Conservation (phyloP, 2,888 invertebrate species). For the Eretmocerus hayati region DNA sequence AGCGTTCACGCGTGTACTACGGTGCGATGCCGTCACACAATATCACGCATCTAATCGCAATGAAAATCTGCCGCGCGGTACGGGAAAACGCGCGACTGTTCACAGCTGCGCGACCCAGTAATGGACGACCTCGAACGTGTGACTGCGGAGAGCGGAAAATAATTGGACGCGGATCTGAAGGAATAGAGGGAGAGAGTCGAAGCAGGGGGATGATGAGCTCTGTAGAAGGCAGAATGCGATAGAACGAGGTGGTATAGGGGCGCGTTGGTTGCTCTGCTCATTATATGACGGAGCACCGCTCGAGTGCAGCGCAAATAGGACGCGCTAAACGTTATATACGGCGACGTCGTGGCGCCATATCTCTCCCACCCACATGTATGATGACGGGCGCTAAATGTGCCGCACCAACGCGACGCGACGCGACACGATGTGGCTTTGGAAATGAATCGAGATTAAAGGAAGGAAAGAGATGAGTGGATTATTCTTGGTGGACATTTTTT, state of each 20-base stretch:
- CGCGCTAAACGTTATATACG: constrained; percentile 8
- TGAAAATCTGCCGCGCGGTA: constrained; percentile 7
- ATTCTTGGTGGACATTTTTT: too few relatives aligned
- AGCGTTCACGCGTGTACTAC: too few relatives aligned
- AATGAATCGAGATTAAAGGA: background rate
- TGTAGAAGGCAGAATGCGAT: background rate
- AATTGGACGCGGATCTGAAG: constrained; percentile 34
- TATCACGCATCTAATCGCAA: background rate
- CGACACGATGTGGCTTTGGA: too few relatives aligned
- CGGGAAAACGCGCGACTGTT: background rate
- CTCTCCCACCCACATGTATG: background rate
- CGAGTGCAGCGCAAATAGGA: constrained; percentile 34
- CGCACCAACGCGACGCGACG: background rate
- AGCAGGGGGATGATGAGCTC: too few relatives aligned
- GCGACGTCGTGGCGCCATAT: background rate
- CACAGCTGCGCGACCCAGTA: background rate
- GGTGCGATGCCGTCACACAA: too few relatives aligned
- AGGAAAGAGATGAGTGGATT: too few relatives aligned
- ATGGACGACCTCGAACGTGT: background rate
- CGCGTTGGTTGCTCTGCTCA: constrained; percentile 28
- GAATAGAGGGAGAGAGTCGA: background rate
- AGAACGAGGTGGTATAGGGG: constrained; percentile 9
- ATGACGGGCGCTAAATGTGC: background rate
- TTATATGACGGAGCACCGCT: constrained; percentile 28
- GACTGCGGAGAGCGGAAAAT: constrained; percentile 23